phyloP scores from a whole-genome alignment of 1,140 invertebrate species.

The Aphaenogaster rudis region DNA sequence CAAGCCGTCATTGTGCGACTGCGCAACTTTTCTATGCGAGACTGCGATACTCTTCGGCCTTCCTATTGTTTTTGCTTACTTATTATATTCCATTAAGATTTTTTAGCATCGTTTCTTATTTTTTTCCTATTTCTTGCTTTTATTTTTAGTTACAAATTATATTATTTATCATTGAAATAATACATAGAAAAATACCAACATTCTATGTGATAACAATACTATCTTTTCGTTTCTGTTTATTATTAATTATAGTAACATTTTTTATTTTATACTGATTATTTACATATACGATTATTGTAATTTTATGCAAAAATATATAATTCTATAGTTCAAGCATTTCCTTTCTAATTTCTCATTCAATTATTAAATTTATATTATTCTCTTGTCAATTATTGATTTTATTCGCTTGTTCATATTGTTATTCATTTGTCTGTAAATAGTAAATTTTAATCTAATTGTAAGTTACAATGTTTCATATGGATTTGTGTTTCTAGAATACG shows the following conservation, averaged over 20 bases:
- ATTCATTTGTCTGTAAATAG: background rate
- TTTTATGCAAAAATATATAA: background rate
- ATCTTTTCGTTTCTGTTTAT: background rate
- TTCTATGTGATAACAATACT: background rate
- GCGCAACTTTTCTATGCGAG: background rate
- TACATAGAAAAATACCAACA: background rate
- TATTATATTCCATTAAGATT: background rate
- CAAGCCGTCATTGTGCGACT: slow-evolving; percentile 24
- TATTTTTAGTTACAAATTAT: background rate
- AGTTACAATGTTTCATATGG: background rate
- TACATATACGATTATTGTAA: background rate
- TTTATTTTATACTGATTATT: background rate
- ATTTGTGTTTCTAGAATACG: background rate
- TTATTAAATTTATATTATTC: slow-evolving; percentile 14
- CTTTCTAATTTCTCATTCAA: background rate
- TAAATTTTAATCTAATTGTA: background rate
- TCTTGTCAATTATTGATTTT: background rate
- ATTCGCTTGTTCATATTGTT: background rate
- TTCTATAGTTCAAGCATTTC: background rate
- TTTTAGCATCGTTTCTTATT: background rate
- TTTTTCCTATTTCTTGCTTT: background rate
- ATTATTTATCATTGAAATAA: background rate
- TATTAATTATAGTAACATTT: background rate
- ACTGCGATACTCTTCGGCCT: background rate
- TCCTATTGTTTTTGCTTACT: background rate